Percentiles rank a stretch among this genome's conserved stretches.
phyloP scores from a whole-genome alignment of 2,113 vertebrate species.

The Salvator merianae region DNA sequence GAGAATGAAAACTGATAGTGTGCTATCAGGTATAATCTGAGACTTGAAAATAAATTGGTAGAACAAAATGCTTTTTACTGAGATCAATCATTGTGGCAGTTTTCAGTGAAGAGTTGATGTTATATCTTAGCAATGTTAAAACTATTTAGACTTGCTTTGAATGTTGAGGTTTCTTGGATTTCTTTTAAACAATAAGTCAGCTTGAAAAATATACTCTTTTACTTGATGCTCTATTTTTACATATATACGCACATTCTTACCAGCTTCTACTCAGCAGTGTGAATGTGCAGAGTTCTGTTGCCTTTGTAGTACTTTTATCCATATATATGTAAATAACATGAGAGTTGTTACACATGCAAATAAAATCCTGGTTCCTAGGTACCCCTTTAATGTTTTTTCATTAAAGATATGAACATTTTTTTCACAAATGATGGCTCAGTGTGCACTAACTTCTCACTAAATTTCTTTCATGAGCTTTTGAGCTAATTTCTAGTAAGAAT shows the following conservation, averaged over 20 bases:
- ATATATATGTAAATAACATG: neutral
- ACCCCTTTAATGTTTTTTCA: slow-evolving; percentile 1
- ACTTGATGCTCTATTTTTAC: neutral
- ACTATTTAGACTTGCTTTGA: slow-evolving; percentile 17
- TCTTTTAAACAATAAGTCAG: neutral
- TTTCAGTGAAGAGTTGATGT: neutral
- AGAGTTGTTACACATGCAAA: slow-evolving; percentile 14
- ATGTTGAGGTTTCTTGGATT: neutral
- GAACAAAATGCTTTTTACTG: neutral
- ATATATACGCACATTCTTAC: slow-evolving; percentile 23
- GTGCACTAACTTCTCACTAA: neutral
- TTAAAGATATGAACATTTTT: neutral
- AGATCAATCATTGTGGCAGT: neutral
- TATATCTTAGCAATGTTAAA: neutral
- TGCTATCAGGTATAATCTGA: neutral
- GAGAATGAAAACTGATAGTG: neutral
- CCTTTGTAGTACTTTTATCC: slow-evolving; percentile 11
- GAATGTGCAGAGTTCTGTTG: neutral
- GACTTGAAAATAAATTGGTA: neutral
- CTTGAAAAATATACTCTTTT: neutral
- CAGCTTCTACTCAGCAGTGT: slow-evolving; percentile 15
- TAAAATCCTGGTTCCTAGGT: neutral
- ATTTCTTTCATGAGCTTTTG: slow-evolving; percentile 34
- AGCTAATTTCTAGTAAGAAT: slow-evolving; percentile 31
- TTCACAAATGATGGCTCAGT: neutral